Evolutionary conservation across 2,113 vertebrate species (phyloP), one percentile per base, ranked within the genome.

Genomic region (Leptodactylus fuscus): DNA sequence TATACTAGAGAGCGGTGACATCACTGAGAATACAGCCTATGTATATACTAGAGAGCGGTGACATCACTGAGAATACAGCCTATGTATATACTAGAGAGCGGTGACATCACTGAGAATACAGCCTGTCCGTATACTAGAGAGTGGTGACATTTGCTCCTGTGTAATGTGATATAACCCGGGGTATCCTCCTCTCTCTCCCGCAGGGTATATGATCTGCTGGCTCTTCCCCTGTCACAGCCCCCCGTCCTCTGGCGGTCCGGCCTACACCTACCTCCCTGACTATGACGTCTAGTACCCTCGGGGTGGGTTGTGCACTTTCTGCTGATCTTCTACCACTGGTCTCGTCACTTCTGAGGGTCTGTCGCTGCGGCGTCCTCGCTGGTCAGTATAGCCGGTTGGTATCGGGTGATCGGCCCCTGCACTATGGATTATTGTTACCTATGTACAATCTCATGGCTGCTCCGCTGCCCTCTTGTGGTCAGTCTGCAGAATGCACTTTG

Each of bases 191-290:
- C 3, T 32, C 34, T 49, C 11, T 49, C 27, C 3, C 60, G 20
- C 88, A 96, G 95, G 95, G 16, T 94, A 94, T 0, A 87, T 95
- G 24, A 90, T 95, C 13, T 94, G 91, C 87, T 96, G 95, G 95
- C 90, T 96, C 10, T 94, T 95, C 41, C 95, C 95, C 0, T 92
- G 95, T 49, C 93, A 94, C 90, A 92, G 85, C 77, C 91, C 93
- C 6, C 94, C 95, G 0, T 87, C 93, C 0, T 88, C 91, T 0
- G 92, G 92, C 0, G 93, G 94, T 27, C 91, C 95, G 60, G 89
- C 73, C 71, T 96, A 96, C 92, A 93, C 93, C 11, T 93, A 94
- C 70, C 88, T 96, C 83, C 95, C 95, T 8, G 92, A 95, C 92
- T 95, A 96, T 1, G 91, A 96, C 0, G 93, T 95, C 75, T 95